Base-by-base conservation (phyloP, 2,797 vertebrate species). In the Cryptoblepharus egeriae region DNA sequence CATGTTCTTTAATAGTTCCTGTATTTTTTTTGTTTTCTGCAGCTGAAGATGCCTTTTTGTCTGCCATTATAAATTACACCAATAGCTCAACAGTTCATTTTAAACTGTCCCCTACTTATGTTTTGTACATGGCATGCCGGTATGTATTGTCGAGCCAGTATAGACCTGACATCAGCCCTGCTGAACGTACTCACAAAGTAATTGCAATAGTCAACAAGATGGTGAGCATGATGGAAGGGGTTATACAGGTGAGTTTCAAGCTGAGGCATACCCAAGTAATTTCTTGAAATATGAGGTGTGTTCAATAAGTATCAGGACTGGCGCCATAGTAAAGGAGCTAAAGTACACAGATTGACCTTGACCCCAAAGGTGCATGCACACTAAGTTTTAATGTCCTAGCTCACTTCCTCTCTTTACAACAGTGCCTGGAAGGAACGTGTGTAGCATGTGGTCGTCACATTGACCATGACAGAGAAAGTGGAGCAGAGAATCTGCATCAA, bases 151-250 rank as follows among this genome's bases (percentile, higher is more conserved):
- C 98, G 26, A 97, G 95, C 85, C 94, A 97, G 2, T 97, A 98
- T 96, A 96, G 97, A 91, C 97, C 97, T 0, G 98, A 99, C 90
- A 96, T 97, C 95, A 98, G 97, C 35, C 96, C 98, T 0, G 93
- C 98, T 0, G 99, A 99, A 92, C 95, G 99, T 42, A 97, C 97
- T 24, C 98, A 99, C 94, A 99, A 98, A 90, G 98, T 98, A 94
- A 97, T 99, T 32, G 97, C 98, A 87, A 97, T 98, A 74, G 97
- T 99, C 89, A 99, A 98, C 97, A 99, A 98, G 97, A 99, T 99
- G 98, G 99, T 99, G 97, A 99, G 96, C 97, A 99, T 99, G 98
- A 99, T 99, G 98, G 99, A 99, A 95, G 97, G 97, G 74, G 99
- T 99, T 89, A 99, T 99, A 93, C 98, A 99, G 98, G 99, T 99